Evolutionary conservation across 1,140 invertebrate genomes (phyloP).

Genomic region (Himalopsyche phryganea): DNA sequence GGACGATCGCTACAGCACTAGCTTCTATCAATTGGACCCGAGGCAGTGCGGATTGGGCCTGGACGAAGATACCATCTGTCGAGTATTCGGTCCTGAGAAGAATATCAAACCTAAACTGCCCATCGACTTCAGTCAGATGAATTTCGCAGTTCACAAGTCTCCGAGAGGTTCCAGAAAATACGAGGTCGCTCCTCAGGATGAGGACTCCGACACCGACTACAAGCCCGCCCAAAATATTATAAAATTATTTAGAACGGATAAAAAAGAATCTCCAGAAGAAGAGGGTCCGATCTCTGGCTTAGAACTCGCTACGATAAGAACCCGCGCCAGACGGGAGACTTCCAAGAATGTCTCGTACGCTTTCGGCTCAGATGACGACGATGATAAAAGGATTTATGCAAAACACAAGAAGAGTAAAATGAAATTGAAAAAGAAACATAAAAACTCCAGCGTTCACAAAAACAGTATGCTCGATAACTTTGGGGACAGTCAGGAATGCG

Average conservation of each 20-base stretch:
- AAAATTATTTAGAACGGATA: conserved; percentile 8
- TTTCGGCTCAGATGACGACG: conserved; percentile 15
- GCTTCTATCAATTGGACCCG: conserved; percentile 38
- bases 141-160: background rate
- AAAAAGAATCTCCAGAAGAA: background rate
- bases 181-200: background rate
- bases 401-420: conserved; percentile 21
- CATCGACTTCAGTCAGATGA: background rate
- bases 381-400: conserved; percentile 3
- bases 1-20: conserved; percentile 32
- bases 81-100: conserved; percentile 41
- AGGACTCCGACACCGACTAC: conserved; percentile 17
- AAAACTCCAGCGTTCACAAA: background rate
- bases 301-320: conserved; percentile 7
- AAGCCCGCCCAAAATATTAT: conserved; percentile 12
- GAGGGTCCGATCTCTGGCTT: conserved; percentile 19
- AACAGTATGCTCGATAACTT: background rate
- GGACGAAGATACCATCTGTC: conserved; percentile 42
- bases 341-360: conserved; percentile 20
- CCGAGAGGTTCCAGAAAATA: background rate
- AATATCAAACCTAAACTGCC: conserved; percentile 14
- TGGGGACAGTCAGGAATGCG: background rate
- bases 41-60: conserved; percentile 43
- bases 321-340: conserved; percentile 10
- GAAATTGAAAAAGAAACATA: conserved; percentile 20